Conservation (phyloP, 2,797 vertebrate species). For the Meriones psammophilus region DNA sequence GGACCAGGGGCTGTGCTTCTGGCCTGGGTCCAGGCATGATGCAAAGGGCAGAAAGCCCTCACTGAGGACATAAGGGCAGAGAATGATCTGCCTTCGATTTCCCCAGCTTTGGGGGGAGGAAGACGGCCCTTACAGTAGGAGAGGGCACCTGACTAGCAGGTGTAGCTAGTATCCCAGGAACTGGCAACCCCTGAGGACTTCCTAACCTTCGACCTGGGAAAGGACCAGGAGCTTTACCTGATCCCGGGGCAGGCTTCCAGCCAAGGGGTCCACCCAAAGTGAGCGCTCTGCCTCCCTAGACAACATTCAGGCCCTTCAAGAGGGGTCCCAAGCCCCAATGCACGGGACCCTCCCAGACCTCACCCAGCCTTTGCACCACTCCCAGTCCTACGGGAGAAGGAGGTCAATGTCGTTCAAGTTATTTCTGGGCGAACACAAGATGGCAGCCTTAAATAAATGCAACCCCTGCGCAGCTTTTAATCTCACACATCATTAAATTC, state of each 20-base stretch:
- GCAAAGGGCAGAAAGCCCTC: slow-evolving; percentile 41
- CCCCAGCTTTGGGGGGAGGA: not conserved
- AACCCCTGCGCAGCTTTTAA: slow-evolving; percentile 90
- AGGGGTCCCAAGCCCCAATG: not conserved
- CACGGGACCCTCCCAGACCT: not conserved
- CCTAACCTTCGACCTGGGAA: not conserved
- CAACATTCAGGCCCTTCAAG: not conserved
- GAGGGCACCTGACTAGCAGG: not conserved
- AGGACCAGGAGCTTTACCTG: not conserved
- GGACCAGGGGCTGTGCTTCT: slow-evolving; percentile 20
- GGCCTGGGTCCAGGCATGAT: slow-evolving; percentile 69
- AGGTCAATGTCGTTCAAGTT: slow-evolving; percentile 89
- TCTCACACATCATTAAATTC: slow-evolving; percentile 94
- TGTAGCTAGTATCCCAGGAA: not conserved
- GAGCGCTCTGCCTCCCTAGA: not conserved
- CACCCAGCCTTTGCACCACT: not conserved
- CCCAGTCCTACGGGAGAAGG: slow-evolving; percentile 69
- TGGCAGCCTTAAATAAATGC: slow-evolving; percentile 93
- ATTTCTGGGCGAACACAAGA: slow-evolving; percentile 93
- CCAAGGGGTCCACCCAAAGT: not conserved
- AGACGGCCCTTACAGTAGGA: not conserved
- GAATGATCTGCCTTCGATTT: slow-evolving; percentile 73
- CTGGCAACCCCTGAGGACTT: not conserved
- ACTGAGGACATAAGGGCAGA: slow-evolving; percentile 66
- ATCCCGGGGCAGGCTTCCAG: slow-evolving; percentile 3